A percentile compares a stretch with the other conserved stretches of the same genome.
Conservation (phyloP, 2,888 invertebrate genomes). For the Cantharis nigra region DNA sequence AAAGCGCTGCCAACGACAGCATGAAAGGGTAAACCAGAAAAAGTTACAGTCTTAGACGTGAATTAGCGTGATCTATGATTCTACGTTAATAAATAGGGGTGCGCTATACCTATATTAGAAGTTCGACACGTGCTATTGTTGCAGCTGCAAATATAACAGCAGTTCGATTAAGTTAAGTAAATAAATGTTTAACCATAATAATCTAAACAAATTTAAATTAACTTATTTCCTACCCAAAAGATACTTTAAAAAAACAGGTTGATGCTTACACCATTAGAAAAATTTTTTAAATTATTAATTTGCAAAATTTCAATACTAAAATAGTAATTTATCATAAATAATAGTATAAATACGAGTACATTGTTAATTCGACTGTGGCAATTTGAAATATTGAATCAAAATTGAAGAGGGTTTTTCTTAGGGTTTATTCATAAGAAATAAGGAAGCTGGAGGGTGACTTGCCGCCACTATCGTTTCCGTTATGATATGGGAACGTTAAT, state of each 20-base stretch:
- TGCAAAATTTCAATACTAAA: too few relatives aligned
- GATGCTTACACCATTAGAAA: too few relatives aligned
- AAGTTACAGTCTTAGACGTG: slow-evolving; percentile 1
- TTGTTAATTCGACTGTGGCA: too few relatives aligned
- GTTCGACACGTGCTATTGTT: slow-evolving; percentile 10
- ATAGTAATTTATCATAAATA: too few relatives aligned
- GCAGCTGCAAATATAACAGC: slow-evolving; percentile 8
- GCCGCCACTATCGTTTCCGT: neutral
- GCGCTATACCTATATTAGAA: slow-evolving; percentile 5
- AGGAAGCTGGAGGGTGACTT: slow-evolving; percentile 7
- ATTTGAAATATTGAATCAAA: neutral
- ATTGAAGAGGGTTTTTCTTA: slow-evolving; percentile 7
- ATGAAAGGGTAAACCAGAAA: neutral
- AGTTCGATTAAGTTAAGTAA: slow-evolving; percentile 9
- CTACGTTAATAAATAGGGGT: slow-evolving; percentile 13
- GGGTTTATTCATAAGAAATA: slow-evolving; percentile 11
- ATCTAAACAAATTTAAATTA: neutral
- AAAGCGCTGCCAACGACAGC: neutral
- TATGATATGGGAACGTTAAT: neutral
- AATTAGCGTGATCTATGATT: slow-evolving; percentile 13
- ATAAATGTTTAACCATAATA: neutral
- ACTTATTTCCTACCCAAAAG: neutral
- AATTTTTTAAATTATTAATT: too few relatives aligned
- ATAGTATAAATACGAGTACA: too few relatives aligned
- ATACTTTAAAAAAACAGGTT: too few relatives aligned